Conservation (phyloP, 2,113 vertebrate species). For the Phyllopteryx taeniolatus region DNA sequence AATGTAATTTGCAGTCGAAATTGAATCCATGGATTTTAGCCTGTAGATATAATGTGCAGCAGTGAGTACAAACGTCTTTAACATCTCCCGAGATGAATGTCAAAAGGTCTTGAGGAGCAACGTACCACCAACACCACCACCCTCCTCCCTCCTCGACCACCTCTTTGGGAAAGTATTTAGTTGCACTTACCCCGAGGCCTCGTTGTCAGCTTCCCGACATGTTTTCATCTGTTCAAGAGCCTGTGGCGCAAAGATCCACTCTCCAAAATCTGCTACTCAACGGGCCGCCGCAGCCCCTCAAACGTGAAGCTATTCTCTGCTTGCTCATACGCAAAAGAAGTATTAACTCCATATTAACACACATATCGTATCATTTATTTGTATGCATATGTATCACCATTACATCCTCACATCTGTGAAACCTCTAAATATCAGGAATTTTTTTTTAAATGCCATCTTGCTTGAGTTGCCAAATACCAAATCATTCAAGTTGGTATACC, state of each 20-base stretch:
- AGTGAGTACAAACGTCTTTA: constrained; percentile 31
- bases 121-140: background rate
- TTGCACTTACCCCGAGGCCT: constrained; percentile 15
- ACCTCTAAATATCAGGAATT: no score
- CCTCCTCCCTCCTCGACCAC: constrained; percentile 1
- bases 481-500: no score
- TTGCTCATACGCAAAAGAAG: background rate
- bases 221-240: constrained; percentile 28
- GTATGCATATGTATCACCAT: background rate
- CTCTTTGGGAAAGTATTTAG: constrained; percentile 14
- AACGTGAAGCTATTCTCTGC: background rate
- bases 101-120: background rate
- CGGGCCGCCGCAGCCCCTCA: constrained; percentile 5
- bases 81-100: constrained; percentile 14
- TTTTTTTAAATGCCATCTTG: no score
- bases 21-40: constrained; percentile 9
- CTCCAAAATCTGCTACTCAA: constrained; percentile 34
- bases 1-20: constrained; percentile 26
- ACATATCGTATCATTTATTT: no score
- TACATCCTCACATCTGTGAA: no score
- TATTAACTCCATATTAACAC: background rate
- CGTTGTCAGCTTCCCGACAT: constrained; percentile 7
- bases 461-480: no score
- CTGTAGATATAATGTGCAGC: constrained; percentile 24
- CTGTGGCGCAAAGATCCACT: constrained; percentile 16